Base-by-base conservation (phyloP, 2,113 vertebrate genomes). In the Cairina moschata region DNA sequence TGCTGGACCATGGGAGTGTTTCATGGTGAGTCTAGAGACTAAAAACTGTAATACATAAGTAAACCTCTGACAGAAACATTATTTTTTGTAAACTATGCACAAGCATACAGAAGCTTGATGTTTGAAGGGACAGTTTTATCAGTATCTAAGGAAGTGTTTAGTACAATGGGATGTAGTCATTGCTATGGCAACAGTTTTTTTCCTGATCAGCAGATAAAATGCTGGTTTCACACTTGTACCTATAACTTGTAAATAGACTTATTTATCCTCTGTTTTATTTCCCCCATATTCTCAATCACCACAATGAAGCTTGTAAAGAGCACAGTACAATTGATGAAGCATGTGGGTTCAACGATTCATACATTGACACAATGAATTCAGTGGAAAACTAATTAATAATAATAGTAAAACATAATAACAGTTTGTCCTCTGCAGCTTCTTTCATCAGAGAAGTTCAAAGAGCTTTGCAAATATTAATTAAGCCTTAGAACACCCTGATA, bases 401-500 rank as follows among this genome's bases (percentile, higher is more conserved):
- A 69, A 80, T 83, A 80, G 79, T 59, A 91, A 95, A 54, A 67
- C 88, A 86, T 44, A 81, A 29, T 8, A 73, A 8, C 0, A 16
- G 42, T 80, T 90, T 91, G 17, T 20, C 59, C 46, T 93, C 59
- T 71, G 17, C 88, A 42, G 25, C 38, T 90, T 88, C 42, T 94
- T 95, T 96, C 74, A 96, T 96, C 76, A 78, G 59, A 94, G 75
- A 74, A 83, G 69, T 72, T 93, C n/a, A 55, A 66, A 90, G 63
- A 79, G 69, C 69, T 95, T 87, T 92, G 44, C 58, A 94, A 95
- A 92, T 86, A 85, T 94, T 95, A 96, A 94, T 97, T 95, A 96
- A 90, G 73, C 74, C 42, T 91, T 74, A 75, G 86, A 89, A 87
- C 56, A 72, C 15, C 11, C 48, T 48, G 92, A 90, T 95, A 97